These are phyloP conservation scores for Malurus cyaneus DNA, from an alignment of 2,113 vertebrate genomes.

Conservation along the genomic window DNA sequence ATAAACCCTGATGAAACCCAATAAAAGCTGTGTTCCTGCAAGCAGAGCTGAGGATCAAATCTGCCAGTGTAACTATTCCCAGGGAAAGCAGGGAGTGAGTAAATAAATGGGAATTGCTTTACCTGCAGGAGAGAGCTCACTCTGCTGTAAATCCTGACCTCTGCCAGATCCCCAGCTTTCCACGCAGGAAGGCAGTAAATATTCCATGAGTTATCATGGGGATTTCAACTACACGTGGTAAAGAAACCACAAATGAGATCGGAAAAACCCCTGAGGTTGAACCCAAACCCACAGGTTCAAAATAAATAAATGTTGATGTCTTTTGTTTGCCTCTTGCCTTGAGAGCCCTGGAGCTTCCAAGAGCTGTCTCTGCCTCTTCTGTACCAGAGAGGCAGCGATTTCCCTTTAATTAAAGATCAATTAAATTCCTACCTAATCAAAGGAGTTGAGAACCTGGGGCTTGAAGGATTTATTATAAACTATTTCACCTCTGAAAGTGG, in stretches of 20 bases:
- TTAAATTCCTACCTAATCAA: background rate
- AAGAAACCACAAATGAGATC: background rate
- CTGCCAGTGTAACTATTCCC: background rate
- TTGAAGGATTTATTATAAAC: background rate
- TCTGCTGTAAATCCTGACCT: background rate
- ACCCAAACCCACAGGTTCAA: background rate
- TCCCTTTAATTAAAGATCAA: background rate
- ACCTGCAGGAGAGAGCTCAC: background rate
- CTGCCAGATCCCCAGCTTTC: background rate
- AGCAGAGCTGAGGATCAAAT: background rate
- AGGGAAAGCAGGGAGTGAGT: background rate
- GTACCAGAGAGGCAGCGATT: background rate
- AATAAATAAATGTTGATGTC: background rate
- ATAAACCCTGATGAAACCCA: background rate
- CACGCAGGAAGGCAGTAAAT: background rate
- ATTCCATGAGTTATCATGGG: background rate
- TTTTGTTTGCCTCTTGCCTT: background rate
- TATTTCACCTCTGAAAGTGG: background rate
- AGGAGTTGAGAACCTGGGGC: background rate
- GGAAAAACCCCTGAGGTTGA: background rate
- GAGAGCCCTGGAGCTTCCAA: background rate
- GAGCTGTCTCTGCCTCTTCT: background rate
- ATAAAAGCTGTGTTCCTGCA: background rate
- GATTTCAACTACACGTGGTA: background rate
- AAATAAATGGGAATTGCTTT: constrained; percentile 19